These are phyloP conservation scores for Catostomus latipinnis DNA, from an alignment of 2,797 vertebrate genomes.

Conservation along the genomic window DNA sequence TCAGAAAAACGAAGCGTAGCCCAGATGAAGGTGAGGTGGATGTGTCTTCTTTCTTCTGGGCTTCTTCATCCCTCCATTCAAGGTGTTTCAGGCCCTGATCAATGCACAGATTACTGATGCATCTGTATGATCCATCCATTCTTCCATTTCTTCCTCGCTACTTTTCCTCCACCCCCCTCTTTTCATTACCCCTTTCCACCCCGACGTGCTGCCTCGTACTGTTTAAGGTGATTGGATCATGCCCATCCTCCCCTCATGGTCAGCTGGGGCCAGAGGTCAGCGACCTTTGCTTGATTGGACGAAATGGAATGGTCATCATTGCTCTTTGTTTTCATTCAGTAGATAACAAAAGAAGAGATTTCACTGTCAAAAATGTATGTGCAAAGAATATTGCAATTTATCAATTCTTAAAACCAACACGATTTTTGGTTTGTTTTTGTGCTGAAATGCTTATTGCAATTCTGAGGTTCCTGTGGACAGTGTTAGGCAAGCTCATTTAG, in stretches of 20 bases:
- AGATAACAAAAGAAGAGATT: conserved; percentile 66
- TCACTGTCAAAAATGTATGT: conserved; percentile 9
- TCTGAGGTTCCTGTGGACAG: not conserved
- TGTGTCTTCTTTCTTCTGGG: conserved; percentile 4
- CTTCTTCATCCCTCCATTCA: conserved; percentile 59
- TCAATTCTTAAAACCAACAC: not conserved
- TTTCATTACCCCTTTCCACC: conserved; percentile 66
- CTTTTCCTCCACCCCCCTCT: conserved; percentile 48
- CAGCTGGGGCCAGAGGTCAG: conserved; percentile 73
- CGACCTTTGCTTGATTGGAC: conserved; percentile 74
- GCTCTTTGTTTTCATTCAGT: conserved; percentile 44
- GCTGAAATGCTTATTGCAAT: not conserved
- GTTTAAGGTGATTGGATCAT: conserved; percentile 79
- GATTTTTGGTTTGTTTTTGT: not conserved
- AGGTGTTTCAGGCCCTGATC: conserved; percentile 67
- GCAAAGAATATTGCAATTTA: not conserved
- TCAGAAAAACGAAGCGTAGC: conserved; percentile 43
- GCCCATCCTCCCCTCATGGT: conserved; percentile 75
- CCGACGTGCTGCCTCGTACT: conserved; percentile 74
- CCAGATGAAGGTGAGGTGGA: conserved; percentile 69
- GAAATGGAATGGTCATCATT: conserved; percentile 57
- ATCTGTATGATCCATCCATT: conserved; percentile 57
- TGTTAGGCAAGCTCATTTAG: too few relatives aligned
- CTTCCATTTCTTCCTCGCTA: conserved; percentile 57
- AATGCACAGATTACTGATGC: conserved; percentile 72